Evolutionary conservation across 2,888 invertebrate species (phyloP).

Genomic region (Eulithis testata): DNA sequence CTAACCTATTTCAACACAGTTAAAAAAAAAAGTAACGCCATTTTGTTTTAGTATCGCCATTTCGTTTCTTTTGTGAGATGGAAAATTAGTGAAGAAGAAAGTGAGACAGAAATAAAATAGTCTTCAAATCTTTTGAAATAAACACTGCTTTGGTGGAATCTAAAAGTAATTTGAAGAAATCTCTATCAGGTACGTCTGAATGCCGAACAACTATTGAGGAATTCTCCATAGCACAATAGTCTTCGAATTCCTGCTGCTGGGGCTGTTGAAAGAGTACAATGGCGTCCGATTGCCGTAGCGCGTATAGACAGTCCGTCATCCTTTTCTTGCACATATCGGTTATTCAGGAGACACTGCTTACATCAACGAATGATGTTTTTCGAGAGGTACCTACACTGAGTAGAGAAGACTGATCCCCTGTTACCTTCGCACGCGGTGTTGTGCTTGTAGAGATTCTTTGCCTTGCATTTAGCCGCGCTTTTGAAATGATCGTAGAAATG

Average conservation of each 20-base stretch:
- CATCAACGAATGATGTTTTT: constrained; percentile 79
- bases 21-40: constrained; percentile 58
- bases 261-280: constrained; percentile 66
- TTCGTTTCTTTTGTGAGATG: constrained; percentile 83
- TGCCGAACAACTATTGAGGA: constrained; percentile 9
- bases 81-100: constrained; percentile 78
- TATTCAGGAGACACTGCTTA: constrained; percentile 79
- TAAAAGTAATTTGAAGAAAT: constrained; percentile 26
- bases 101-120: constrained; percentile 83
- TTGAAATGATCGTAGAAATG: constrained; percentile 49
- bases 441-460: constrained; percentile 75
- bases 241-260: constrained; percentile 49
- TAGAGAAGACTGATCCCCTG: constrained; percentile 79
- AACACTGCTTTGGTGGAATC: constrained; percentile 21
- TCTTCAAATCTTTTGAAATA: constrained; percentile 45
- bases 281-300: constrained; percentile 79
- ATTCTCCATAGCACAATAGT: constrained; percentile 39
- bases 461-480: constrained; percentile 79
- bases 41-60: constrained; percentile 83
- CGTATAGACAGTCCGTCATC: constrained; percentile 82
- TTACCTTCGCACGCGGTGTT: constrained; percentile 81
- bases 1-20: background rate
- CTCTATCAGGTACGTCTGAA: constrained; percentile 43
- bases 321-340: constrained; percentile 83
- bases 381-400: constrained; percentile 53